Evolutionary conservation across 2,797 vertebrate species (phyloP), one percentile per base, ranked within the genome.

Genomic region (Buphagus erythrorhynchus): DNA sequence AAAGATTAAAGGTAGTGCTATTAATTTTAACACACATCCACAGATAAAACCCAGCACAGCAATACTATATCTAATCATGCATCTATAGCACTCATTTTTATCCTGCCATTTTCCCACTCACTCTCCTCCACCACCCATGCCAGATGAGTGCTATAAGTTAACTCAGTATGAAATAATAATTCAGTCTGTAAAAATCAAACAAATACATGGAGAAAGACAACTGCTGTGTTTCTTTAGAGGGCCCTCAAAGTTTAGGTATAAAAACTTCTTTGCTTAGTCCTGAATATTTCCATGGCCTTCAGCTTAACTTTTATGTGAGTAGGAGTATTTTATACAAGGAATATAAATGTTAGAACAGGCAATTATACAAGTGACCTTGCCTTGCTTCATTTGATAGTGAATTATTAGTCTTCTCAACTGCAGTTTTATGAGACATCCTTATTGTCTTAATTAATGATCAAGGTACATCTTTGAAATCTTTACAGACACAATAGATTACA

Each of bases 371-470:
- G 36, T 83, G 81, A 93, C 87, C 87, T 95, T 95, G 87, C 76
- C 46, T 84, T 59, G 88, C 48, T 92, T 82, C 58, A 81, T 88
- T 91, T 2, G 0, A 72, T 43, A 72, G 65, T 68, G 75, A 95
- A 93, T 83, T 91, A 94, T 86, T 78, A 86, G 57, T 68, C 91
- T 90, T 67, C 62, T 80, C 82, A 82, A 55, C 67, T 48, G 46
- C 74, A 87, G 78, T 86, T 95, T 94, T 88, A 66, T 38, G 36
- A 96, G 85, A 61, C 87, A 57, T 73, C 40, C 86, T 85, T 91
- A 87, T 48, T 91, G 91, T 88, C 75, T 86, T 91, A 94, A 91
- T 96, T 90, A 93, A 94, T 29, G 40, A 68, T 42, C 72, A 91
- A 88, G 76, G 58, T 48, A 74, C 40, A 52, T 74, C 52, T 86